phyloP scores from a whole-genome alignment of 2,888 invertebrate species.

The Brachypalpus laphriformis region DNA sequence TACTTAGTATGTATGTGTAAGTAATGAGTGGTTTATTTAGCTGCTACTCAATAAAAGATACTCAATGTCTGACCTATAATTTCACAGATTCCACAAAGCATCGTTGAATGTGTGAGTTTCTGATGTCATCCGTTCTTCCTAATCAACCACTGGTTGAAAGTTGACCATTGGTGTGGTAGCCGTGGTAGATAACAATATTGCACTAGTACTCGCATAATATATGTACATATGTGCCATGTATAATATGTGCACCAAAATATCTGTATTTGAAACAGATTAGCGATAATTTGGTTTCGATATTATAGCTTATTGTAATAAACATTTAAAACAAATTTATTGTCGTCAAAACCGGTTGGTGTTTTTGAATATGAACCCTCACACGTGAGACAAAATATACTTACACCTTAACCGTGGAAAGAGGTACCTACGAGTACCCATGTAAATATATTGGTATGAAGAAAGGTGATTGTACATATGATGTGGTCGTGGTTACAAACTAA shows the following conservation, averaged over 20 bases:
- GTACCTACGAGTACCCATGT: too few relatives aligned
- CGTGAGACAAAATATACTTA: too few relatives aligned
- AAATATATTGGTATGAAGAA: too few relatives aligned
- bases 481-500: too few relatives aligned
- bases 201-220: not conserved
- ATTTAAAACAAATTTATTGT: not conserved
- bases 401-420: too few relatives aligned
- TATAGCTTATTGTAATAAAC: not conserved
- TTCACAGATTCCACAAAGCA: not conserved
- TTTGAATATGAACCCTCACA: not conserved
- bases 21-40: not conserved
- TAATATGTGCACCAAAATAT: not conserved
- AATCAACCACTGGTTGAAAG: slow-evolving; percentile 38
- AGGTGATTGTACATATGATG: too few relatives aligned
- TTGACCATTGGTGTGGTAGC: not conserved
- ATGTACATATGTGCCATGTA: not conserved
- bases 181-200: not conserved
- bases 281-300: not conserved
- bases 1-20: not conserved
- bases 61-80: not conserved
- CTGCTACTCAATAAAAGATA: not conserved
- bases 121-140: slow-evolving; percentile 26
- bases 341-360: not conserved
- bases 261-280: not conserved
- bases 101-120: slow-evolving; percentile 1